These are phyloP conservation scores for Stomatorhinus ivindoensis DNA, from an alignment of 2,113 vertebrate genomes.

Conservation along the genomic window DNA sequence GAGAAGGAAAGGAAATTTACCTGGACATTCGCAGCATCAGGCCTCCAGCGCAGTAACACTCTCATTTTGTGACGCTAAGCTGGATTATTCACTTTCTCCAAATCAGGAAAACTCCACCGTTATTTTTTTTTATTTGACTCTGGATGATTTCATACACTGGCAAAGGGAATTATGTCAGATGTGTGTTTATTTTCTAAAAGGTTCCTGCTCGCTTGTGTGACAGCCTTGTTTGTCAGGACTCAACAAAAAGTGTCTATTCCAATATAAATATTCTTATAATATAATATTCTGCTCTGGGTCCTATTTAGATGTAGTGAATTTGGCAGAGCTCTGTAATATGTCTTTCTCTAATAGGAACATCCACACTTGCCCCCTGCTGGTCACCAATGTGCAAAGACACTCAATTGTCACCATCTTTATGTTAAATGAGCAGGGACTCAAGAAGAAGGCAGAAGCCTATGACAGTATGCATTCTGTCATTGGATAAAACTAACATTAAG, in stretches of 20 bases:
- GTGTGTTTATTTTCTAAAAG: neutral
- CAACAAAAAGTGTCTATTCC: neutral
- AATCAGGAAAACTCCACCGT: neutral
- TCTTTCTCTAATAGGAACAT: neutral
- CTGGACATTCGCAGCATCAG: conserved; percentile 31
- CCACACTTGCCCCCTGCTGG: neutral
- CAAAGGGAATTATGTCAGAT: neutral
- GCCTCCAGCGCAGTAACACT: conserved; percentile 39
- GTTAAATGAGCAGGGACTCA: neutral
- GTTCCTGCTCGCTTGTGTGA: neutral
- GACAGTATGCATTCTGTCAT: neutral
- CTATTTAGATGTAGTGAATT: neutral
- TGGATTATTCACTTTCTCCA: neutral
- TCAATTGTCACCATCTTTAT: neutral
- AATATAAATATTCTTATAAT: neutral
- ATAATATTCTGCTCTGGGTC: neutral
- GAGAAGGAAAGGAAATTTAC: conserved; percentile 35
- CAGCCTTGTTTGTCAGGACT: neutral
- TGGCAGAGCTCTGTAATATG: neutral
- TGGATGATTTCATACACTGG: neutral
- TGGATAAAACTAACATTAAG: neutral
- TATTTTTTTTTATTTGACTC: neutral
- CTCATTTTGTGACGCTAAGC: neutral
- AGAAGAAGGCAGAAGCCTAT: neutral
- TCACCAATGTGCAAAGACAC: neutral